Conservation (phyloP, 2,888 invertebrate genomes). For the Mesorhabditis spiculigera region DNA sequence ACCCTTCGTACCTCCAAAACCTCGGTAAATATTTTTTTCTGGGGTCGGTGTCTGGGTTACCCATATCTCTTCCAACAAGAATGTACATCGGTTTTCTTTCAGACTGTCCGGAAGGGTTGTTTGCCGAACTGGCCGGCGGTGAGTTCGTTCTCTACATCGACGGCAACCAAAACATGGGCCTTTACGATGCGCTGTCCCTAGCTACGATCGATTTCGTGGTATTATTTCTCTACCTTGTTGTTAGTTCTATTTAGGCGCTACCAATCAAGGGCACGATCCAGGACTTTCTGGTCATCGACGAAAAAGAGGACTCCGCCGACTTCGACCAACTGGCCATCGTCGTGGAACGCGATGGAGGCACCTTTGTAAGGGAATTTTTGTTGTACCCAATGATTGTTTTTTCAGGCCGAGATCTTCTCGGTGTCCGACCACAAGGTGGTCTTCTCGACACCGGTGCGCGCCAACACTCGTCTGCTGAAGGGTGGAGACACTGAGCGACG, state of each 20-base stretch:
- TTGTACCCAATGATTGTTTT: neutral
- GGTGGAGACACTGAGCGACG: neutral
- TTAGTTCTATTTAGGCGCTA: neutral
- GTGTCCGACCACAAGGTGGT: neutral
- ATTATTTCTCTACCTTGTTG: no score
- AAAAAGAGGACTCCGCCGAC: neutral
- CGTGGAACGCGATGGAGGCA: neutral
- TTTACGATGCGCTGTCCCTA: no score
- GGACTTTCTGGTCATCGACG: neutral
- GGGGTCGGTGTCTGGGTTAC: no score
- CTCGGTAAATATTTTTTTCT: no score
- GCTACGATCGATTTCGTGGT: no score
- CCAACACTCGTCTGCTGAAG: neutral
- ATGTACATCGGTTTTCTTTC: no score
- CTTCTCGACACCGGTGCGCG: conserved; percentile 1
- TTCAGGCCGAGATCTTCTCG: neutral
- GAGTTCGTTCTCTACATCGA: no score
- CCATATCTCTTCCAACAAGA: no score
- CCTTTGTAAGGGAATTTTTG: neutral
- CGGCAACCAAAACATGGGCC: no score
- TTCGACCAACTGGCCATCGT: neutral
- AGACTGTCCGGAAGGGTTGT: no score
- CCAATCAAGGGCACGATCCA: neutral
- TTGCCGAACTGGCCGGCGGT: no score
- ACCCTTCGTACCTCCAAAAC: no score